Base-by-base conservation (phyloP, 2,113 vertebrate species). In the Panthera leo region DNA sequence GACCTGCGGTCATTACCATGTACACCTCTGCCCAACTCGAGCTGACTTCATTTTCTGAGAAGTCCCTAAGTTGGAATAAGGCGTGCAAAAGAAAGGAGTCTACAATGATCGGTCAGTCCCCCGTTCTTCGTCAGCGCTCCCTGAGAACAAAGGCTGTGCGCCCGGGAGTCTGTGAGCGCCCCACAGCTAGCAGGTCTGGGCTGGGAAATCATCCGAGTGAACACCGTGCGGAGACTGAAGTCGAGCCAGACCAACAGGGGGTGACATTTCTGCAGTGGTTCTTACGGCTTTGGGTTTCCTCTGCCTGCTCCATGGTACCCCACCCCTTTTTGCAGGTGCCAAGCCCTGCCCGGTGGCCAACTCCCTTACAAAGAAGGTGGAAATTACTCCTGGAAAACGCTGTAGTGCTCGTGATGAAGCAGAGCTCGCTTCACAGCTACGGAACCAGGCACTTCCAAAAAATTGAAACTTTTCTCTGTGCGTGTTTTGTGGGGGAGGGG, bases 81-180 rank as follows among this genome's bases (percentile, higher is more conserved):
- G 3, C 45, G 7, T 42, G 53, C 42, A 21, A 80, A 71, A 11
- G 5, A n/a, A 76, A 51, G 51, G 48, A 7, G 1, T 45, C 31
- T 18, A 2, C 63, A 34, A 3, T 0, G 21, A 15, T 16, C 58
- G 6, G 1, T 34, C 48, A 27, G 19, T 14, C 7, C 34, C 48
- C 53, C 0, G 23, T 2, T 58, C 89, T 91, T 83, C 67, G 61
- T 84, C 92, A 80, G 87, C n/a, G 10, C 76, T 89, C 71, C 42
- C 39, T 2, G 90, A 97, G 98, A 98, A 98, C 98, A 98, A 98
- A 97, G 98, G 70, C 97, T 83, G 58, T 1, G 36, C 5, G 79
- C 42, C n/a, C 78, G 39, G 27, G 42, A 80, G 29, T 67, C 53
- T 7, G 5, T 1, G 16, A 55, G 65, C 14, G n/a, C 27, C 84